A percentile compares a stretch with the other conserved stretches of the same genome.
phyloP scores from a whole-genome alignment of 2,113 vertebrate genomes.

The Chrysemys picta region DNA sequence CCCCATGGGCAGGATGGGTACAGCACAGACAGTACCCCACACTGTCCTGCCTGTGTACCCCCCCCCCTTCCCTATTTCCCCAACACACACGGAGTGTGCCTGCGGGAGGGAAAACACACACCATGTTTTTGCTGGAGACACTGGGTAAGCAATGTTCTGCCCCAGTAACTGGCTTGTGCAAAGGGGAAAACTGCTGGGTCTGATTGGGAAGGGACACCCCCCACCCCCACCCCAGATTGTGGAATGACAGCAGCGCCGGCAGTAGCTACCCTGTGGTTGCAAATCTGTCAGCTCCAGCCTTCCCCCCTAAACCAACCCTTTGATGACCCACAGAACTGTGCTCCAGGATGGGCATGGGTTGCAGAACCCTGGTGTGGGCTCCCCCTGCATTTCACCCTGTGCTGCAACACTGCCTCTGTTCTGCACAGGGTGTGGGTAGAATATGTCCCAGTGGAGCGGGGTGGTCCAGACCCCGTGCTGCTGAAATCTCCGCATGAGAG shows the following conservation, averaged over 20 bases:
- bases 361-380: background rate
- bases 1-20: background rate
- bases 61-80: background rate
- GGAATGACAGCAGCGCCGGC: background rate
- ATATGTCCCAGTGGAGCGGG: background rate
- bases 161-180: background rate
- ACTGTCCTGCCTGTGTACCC: background rate
- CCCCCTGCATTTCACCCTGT: background rate
- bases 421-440: background rate
- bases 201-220: background rate
- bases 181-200: background rate
- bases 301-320: background rate
- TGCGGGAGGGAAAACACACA: background rate
- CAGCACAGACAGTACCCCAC: no score
- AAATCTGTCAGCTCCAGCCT: background rate
- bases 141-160: background rate
- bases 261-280: background rate
- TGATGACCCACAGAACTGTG: background rate
- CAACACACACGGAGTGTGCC: background rate
- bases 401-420: background rate
- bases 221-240: background rate
- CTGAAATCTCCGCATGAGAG: background rate
- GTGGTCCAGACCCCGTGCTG: background rate
- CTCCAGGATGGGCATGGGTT: no score
- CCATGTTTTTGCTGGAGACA: background rate